Base-by-base conservation (phyloP, 2,797 vertebrate species). In the Pipistrellus pipistrellus region DNA sequence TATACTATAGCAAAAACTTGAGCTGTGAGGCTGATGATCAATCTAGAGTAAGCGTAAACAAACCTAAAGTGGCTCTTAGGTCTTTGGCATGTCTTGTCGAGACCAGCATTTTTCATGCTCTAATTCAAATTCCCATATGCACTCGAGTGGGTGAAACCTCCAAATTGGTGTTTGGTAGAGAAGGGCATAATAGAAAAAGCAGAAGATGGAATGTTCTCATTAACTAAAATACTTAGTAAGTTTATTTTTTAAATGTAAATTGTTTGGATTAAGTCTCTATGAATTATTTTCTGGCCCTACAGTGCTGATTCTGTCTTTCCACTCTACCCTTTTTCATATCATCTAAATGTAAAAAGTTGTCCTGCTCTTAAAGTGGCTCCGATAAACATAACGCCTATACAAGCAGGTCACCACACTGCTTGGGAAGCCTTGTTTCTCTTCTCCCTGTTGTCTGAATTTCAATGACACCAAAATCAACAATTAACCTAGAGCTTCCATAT, bases 21-120 rank as follows among this genome's bases (percentile, higher is more conserved):
- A 85, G 17, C 59, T 53, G 11, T 68, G 44, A 85, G 57, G 12
- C 14, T 68, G 69, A 66, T 23, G 51, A 94, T 92, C 85, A 80
- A 88, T 90, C 84, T 86, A 32, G 32, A 64, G 48, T 14, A 57
- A 88, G 71, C 17, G 48, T 94, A 94, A 95, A 95, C 46, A 95
- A 44, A 84, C 8, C 66, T 92, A 30, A 96, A 92, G 92, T 62
- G 86, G 78, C 72, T 73, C 80, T 93, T 76, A 72, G 71, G 59
- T 8, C 41, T 83, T 68, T 59, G 57, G 27, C 21, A 41, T 55
- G 57, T 27, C 68, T 76, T 68, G 9, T 69, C 30, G 55, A 80
- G 30, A 73, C 38, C 32, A 88, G 20, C 35, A 32, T 75, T 91
- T 85, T 77, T 85, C 51, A 90, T 48, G 38, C 15, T 85, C 7